Base-by-base conservation (phyloP, 2,113 vertebrate genomes). In the Anoura caudifer region DNA sequence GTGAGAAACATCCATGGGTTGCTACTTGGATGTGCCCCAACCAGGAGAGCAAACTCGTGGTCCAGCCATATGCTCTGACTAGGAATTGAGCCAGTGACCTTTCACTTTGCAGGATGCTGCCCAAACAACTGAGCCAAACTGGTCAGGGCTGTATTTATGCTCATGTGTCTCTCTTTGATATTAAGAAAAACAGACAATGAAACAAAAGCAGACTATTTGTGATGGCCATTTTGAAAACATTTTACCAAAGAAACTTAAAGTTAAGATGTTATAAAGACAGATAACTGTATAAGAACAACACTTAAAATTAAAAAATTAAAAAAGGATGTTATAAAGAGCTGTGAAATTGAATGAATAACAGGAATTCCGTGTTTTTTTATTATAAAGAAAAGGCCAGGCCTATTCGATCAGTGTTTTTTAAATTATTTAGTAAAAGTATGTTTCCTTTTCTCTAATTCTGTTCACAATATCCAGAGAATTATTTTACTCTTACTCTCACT, bases 371-470 rank as follows among this genome's bases (percentile, higher is more conserved):
- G 22, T 20, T 91, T 67, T 96, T 33, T 97, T 38, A n/a, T 0
- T 43, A 56, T 45, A 33, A 97, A 87, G 87, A 87, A 93, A 97
- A 94, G 17, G 50, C 95, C 96, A 87, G 88, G 26, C 86, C 92
- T 24, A 90, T 97, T 90, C 96, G 91, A 82, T 95, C 92, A 15
- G 50, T 95, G 41, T 96, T 93, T 97, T 98, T 98, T 96, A 82
- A 87, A 72, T 47, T 84, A 93, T 98, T 97, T 95, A 90, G 82
- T 96, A 95, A 82, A 91, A 47, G 11, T 69, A 83, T 95, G 97
- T 96, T 97, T 33, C 83, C 65, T 96, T 41, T 16, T 63, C 24
- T 98, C 91, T 97, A 95, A 97, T 91, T 87, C 41, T 90, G 11
- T 20, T 97, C 86, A 90, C 52, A 95, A 85, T 90, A 97, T n/a